These are phyloP conservation scores for Tanytarsus gracilentus DNA, from an alignment of 2,888 invertebrate species.

Conservation along the genomic window DNA sequence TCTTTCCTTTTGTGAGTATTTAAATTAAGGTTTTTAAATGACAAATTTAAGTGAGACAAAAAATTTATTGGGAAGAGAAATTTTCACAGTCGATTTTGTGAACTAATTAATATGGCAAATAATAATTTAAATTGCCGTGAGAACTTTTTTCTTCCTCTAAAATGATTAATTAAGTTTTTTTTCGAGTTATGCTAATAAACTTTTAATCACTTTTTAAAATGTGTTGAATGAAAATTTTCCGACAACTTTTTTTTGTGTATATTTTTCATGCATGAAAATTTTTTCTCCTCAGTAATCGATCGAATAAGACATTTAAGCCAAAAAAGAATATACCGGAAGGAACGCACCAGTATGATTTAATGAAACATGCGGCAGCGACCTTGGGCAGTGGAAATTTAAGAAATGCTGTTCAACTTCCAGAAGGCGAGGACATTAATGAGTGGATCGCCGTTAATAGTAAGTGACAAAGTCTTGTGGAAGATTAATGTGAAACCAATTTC, in stretches of 20 bases:
- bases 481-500: no score
- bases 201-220: no score
- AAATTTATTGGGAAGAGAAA: no score
- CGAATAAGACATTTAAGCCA: conserved; percentile 96
- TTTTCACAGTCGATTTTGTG: not conserved
- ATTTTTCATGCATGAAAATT: not conserved
- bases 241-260: not conserved
- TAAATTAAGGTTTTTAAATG: not conserved
- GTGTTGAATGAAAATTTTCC: not conserved
- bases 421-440: conserved; percentile 98
- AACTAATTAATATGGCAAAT: not conserved
- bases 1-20: not conserved
- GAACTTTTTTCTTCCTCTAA: no score
- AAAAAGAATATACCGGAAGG: conserved; percentile 98
- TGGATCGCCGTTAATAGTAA: conserved; percentile 99
- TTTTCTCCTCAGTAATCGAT: conserved; percentile 58
- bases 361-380: conserved; percentile 98
- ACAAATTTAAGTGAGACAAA: not conserved
- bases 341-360: conserved; percentile 96
- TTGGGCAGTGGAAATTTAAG: conserved; percentile 94
- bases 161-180: no score
- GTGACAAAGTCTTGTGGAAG: no score
- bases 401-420: conserved; percentile 91
- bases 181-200: no score
- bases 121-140: no score